Percentiles rank a stretch among this genome's conserved stretches.
Evolutionary conservation across 2,113 vertebrate species (phyloP).

Genomic region (Pandion haliaetus): DNA sequence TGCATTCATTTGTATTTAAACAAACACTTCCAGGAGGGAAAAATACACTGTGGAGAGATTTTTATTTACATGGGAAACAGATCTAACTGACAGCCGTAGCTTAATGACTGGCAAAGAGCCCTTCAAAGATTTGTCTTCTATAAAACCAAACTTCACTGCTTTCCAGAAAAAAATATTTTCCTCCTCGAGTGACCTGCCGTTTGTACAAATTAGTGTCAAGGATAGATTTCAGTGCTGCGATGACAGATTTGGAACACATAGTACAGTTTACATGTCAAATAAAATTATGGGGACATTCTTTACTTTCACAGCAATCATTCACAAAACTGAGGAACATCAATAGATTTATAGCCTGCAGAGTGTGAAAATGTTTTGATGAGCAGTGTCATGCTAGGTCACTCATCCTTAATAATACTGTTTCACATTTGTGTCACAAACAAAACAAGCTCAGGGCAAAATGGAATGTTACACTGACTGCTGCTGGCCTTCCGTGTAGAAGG

Average conservation of each 20-base stretch:
- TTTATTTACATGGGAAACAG: not conserved
- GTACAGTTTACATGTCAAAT: not conserved
- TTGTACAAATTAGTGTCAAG: constrained; percentile 22
- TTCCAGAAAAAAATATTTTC: not conserved
- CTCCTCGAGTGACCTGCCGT: not conserved
- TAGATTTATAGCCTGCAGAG: not conserved
- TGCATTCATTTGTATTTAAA: not conserved
- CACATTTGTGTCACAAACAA: not conserved
- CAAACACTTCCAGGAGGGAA: not conserved
- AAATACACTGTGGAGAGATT: not conserved
- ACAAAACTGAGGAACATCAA: not conserved
- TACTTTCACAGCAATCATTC: not conserved
- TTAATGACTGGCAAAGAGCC: not conserved
- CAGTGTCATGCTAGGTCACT: not conserved
- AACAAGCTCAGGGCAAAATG: not conserved
- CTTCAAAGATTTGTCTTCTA: not conserved
- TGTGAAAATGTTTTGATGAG: not conserved
- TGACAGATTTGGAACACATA: constrained; percentile 27
- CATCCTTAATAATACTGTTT: not conserved
- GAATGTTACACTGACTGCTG: not conserved
- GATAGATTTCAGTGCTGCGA: not conserved
- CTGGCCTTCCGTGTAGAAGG: not conserved
- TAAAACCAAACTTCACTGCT: not conserved
- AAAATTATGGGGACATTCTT: not conserved
- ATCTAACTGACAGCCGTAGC: not conserved